Percentiles rank a stretch among this genome's conserved stretches.
These are phyloP conservation scores for Dryobota labecula DNA, from an alignment of 2,888 invertebrate genomes.

Conservation along the genomic window DNA sequence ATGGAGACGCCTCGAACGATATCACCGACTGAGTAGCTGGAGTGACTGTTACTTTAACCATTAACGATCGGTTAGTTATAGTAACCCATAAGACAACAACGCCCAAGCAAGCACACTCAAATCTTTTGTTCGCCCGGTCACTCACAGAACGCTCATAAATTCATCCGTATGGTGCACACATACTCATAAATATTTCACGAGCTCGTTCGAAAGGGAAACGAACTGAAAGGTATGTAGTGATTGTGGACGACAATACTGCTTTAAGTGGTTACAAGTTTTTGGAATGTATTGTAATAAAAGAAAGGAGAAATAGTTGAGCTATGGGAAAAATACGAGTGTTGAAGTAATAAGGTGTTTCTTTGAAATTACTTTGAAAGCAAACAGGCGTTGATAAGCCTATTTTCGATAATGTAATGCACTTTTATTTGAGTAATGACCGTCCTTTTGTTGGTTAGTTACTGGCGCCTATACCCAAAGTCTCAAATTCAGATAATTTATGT, in stretches of 20 bases:
- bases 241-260: constrained; percentile 25
- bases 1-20: neutral
- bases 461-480: too few relatives aligned
- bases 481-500: too few relatives aligned
- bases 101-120: constrained; percentile 8
- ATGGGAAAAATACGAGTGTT: constrained; percentile 4
- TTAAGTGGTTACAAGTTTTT: constrained; percentile 24
- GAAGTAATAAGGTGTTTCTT: neutral
- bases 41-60: too few relatives aligned
- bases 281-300: constrained; percentile 13
- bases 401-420: neutral
- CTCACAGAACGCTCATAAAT: constrained; percentile 37
- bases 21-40: neutral
- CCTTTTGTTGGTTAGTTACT: neutral
- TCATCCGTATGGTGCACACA: constrained; percentile 36
- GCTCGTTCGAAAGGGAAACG: constrained; percentile 52
- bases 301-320: constrained; percentile 18
- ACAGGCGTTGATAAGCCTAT: neutral
- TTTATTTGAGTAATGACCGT: neutral
- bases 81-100: neutral
- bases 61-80: neutral
- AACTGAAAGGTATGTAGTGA: constrained; percentile 47
- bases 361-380: neutral
- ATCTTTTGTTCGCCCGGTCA: constrained; percentile 33
- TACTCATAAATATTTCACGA: constrained; percentile 63